Evolutionary conservation across 2,888 invertebrate species (phyloP).

Genomic region (Cryptophagus acutangulus): DNA sequence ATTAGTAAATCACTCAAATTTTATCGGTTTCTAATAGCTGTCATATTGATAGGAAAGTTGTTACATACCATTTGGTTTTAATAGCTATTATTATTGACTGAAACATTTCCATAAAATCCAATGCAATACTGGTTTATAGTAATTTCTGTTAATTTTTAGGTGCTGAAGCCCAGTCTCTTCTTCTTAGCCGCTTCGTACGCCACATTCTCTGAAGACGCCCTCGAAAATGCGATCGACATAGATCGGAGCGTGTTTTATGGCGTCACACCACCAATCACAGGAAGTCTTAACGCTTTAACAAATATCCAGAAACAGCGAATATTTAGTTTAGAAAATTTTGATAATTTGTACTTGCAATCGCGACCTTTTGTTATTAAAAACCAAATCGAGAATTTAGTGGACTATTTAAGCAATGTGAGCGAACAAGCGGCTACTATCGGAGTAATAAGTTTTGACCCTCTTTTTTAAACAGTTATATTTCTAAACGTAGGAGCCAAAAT

Average conservation of each 20-base stretch:
- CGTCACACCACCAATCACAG: slow-evolving; percentile 28
- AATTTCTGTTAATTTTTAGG: too few species aligned
- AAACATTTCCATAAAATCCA: too few species aligned
- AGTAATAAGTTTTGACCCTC: too few species aligned
- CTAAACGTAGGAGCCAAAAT: too few species aligned
- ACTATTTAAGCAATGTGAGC: slow-evolving; percentile 24
- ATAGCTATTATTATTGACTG: too few species aligned
- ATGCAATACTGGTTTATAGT: too few species aligned
- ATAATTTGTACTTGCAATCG: slow-evolving; percentile 38
- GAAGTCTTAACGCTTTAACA: slow-evolving; percentile 26
- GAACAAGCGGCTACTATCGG: slow-evolving; percentile 27
- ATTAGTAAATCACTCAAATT: too few species aligned
- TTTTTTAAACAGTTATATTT: too few species aligned
- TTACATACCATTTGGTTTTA: too few species aligned
- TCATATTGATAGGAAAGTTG: too few species aligned
- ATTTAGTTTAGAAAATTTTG: slow-evolving; percentile 39
- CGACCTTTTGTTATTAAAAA: slow-evolving; percentile 37
- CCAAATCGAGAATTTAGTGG: slow-evolving; percentile 34
- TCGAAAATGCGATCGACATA: slow-evolving; percentile 36
- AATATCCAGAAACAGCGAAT: slow-evolving; percentile 34
- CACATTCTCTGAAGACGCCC: slow-evolving; percentile 27
- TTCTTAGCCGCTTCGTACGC: slow-evolving; percentile 25
- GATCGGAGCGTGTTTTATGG: slow-evolving; percentile 37
- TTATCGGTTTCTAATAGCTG: too few species aligned
- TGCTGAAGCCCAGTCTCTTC: slow-evolving; percentile 29